Base-by-base conservation (phyloP, 2,797 vertebrate genomes). In the Cossypha heuglini region DNA sequence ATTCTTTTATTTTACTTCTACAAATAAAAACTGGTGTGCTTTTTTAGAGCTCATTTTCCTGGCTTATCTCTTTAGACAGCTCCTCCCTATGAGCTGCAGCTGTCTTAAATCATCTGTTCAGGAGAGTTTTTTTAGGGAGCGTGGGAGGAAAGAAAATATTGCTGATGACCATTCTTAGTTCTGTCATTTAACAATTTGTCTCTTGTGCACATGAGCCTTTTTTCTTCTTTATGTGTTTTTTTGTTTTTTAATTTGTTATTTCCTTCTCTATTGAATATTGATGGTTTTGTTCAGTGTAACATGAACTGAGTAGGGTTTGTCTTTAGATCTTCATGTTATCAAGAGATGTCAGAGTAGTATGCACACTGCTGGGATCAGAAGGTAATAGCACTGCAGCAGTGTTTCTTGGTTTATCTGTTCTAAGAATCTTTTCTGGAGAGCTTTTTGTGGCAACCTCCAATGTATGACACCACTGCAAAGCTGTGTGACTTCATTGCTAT, bases 81-180 rank as follows among this genome's bases (percentile, higher is more conserved):
- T 86, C 28, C n/a, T 91, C 90, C 82, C 43, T 78, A 5, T 74
- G 76, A 93, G 61, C 49, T 92, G 66, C 92, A 97, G 74, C 86
- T 94, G 77, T 82, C 80, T 95, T 74, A 69, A 80, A 54, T 96
- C 54, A 73, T 94, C 93, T 90, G 33, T 37, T 93, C 75, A 58
- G 52, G 71, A 84, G 42, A 13, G n/a, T 12, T 48, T 91, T 92
- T 79, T 86, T 69, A 31, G 61, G 57, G 48, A 74, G 57, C 63
- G 61, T 78, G 54, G 73, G 58, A 90, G 61, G 42, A 90, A 86
- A 78, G 73, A 59, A 84, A 24, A 15, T 54, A 48, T 58, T 91
- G 55, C 64, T 96, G n/a, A 72, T 76, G 48, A 35, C 54, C 3
- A 0, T 92, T 77, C 33, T 31, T 16, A 69, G 45, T 90, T 93